Base-by-base conservation (phyloP, 2,113 vertebrate species). In the Gallinago undulata region DNA sequence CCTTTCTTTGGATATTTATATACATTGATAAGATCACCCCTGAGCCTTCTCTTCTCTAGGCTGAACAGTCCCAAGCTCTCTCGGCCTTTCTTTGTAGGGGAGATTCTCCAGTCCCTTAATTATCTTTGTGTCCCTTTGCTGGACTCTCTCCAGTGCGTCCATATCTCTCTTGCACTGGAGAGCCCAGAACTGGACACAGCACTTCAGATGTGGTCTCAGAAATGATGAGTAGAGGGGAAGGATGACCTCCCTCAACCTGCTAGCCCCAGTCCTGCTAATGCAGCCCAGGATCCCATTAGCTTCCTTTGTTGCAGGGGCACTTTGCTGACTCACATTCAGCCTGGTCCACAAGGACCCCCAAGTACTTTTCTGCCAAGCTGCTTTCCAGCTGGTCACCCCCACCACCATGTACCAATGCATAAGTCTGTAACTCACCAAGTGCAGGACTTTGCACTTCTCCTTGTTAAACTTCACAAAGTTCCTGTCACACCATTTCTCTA, bases 1-100 rank as follows among this genome's bases (percentile, higher is more conserved):
- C 4, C 55, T 59, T 64, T n/a, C 48, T 69, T 30, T 4, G 6
- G 22, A 4, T 83, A 37, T 59, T 68, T 73, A 24, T n/a, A 43
- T 7, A 9, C 0, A 1, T 23, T 68, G 18, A 15, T 41, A 43
- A 63, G 22, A 8, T 53, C 1, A 67, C 8, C 11, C 43, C 13
- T 3, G 5, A 41, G 27, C 9, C 5, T n/a, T 72, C n/a, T 43
- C 35, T 57, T 69, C 62, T 60, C 31, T 25, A 50, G 45, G 18
- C 17, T 7, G 48, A 60, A 45, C 7, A 70, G 11, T 17, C 5
- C 5, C 24, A 67, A 67, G 9, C 4, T 56, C 6, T 39, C 28
- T 39, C 24, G 28, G 30, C 2, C 19, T 50, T 68, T 50, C 35
- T 23, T 67, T 1, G 1, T 47, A 85, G 56, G 3, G 33, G 7